Base-by-base conservation (phyloP, 1,140 invertebrate genomes). In the Colletes latitarsis region DNA sequence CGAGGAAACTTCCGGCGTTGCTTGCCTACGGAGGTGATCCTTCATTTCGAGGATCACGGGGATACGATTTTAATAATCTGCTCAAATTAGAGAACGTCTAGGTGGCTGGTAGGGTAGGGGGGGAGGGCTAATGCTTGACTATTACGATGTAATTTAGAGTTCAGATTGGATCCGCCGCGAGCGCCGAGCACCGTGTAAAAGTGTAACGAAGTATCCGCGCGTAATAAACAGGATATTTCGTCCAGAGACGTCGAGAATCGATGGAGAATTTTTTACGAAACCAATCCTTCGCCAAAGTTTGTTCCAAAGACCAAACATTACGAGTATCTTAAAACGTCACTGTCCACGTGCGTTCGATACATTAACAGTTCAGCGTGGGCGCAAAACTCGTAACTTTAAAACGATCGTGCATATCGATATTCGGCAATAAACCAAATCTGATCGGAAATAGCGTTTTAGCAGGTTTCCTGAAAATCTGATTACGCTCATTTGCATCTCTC, bases 41-140 rank as follows among this genome's bases (percentile, higher is more conserved):
- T 58, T 83, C 75, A 74, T 84, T 81, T 76, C 55, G 82, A 74
- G 85, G 75, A 85, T 88, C 77, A 77, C 72, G 76, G 49, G 81
- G 82, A 87, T 84, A 72, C 79, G 82, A 86, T 88, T 88, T 88
- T 88, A 88, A 88, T 87, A 84, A 86, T 84, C 77, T 83, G 79
- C 76, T 69, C 79, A 77, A 80, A 85, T 85, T 85, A 84, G 78
- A 64, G 83, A 58, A 52, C 53, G 60, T 67, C 70, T 63, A 43
- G 52, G 3, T 3, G 17, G 52, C 46, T 39, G 43, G 52, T 3
- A 5, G 21, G 43, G 46, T 39, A 3, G 43, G 43, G 63, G 1
- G 55, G 19, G 41, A 30, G 41, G 39, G 68, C 64, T 55, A 55
- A 69, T 69, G 64, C 58, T 46, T 39, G n/a, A 17, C 60, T 49